These are phyloP conservation scores for Xiphydria camelus DNA, from an alignment of 2,888 invertebrate genomes.

Conservation along the genomic window DNA sequence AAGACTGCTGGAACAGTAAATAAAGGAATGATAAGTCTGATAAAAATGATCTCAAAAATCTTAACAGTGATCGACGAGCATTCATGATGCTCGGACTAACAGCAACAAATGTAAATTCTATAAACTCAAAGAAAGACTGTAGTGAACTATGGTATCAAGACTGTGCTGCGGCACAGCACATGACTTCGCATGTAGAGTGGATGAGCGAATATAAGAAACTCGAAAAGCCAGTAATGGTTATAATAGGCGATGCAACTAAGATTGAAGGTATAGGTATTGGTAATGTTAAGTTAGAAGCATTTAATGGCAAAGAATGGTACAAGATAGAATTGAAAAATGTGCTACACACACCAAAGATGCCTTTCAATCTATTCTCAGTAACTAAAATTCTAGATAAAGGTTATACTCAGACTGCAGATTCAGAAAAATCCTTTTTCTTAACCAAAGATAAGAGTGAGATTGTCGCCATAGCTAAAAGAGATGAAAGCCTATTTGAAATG, in stretches of 20 bases:
- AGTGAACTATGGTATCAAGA: conserved; percentile 31
- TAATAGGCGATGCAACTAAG: conserved; percentile 29
- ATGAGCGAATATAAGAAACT: conserved; percentile 23
- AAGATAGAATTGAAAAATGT: conserved; percentile 24
- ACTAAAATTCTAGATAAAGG: conserved; percentile 33
- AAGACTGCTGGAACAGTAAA: conserved; percentile 29
- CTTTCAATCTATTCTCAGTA: no score
- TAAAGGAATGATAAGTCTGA: conserved; percentile 10
- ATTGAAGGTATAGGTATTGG: conserved; percentile 32
- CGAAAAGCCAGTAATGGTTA: conserved; percentile 20
- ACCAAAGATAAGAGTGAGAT: conserved; percentile 19
- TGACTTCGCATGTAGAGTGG: conserved; percentile 32
- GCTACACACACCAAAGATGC: conserved; percentile 21
- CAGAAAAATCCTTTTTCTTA: conserved; percentile 23
- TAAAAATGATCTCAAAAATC: conserved; percentile 10
- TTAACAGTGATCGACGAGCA: conserved; percentile 8
- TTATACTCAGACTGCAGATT: conserved; percentile 28
- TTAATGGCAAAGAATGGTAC: conserved; percentile 29
- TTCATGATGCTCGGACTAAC: conserved; percentile 16
- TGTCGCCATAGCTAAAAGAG: conserved; percentile 21
- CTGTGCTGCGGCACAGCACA: conserved; percentile 37
- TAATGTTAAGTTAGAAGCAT: conserved; percentile 31
- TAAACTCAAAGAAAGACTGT: conserved; percentile 16
- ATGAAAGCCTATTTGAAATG: conserved; percentile 28
- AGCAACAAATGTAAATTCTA: conserved; percentile 17